Evolutionary conservation across 2,113 vertebrate genomes (phyloP), one percentile per base, ranked within the genome.

Genomic region (Sorex araneus): DNA sequence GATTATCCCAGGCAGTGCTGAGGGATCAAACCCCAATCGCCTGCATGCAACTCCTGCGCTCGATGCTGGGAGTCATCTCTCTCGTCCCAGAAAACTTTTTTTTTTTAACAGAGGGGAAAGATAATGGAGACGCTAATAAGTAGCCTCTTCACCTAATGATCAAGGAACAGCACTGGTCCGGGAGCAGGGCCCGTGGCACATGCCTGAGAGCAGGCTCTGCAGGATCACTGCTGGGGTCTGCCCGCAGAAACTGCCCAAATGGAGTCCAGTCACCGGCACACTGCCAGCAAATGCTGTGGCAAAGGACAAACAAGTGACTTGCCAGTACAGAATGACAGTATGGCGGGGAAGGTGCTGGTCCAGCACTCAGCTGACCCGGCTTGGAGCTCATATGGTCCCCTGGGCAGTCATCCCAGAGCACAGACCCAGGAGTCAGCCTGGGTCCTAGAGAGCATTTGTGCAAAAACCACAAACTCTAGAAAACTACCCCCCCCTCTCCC

Each of bases 401-500:
- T 15, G 6, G 19, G 23, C 18, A 23, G 21, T 8, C 57, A 60
- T 23, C 21, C 57, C 57, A 23, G 57, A 60, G 18, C 57, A 60
- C 18, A 21, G 57, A 60, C 21, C 57, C 19, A 60, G 57, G 57
- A 50, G 47, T 50, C 47, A 50, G 47, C 10, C 13, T 50, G 47
- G 13, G 47, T 50, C 23, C 30, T 40, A 12, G 77, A 30, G 45
- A 18, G 19, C 47, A 70, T 84, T 87, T 93, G 84, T 84, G 82
- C 73, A 87, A 90, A 91, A 16, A 45, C 15, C 71, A 67, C 40
- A 28, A 87, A 92, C 71, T 63, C 76, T 32, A 79, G 64, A 73
- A 90, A 87, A 82, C 23, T 47, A 50, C 57, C 47, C 47, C 47
- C 13, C 5, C 47, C 47, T 10, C 47, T 40, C 9, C 47, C 47